Base-by-base conservation (phyloP, 2,888 invertebrate genomes). In the Tetramorium bicarinatum region DNA sequence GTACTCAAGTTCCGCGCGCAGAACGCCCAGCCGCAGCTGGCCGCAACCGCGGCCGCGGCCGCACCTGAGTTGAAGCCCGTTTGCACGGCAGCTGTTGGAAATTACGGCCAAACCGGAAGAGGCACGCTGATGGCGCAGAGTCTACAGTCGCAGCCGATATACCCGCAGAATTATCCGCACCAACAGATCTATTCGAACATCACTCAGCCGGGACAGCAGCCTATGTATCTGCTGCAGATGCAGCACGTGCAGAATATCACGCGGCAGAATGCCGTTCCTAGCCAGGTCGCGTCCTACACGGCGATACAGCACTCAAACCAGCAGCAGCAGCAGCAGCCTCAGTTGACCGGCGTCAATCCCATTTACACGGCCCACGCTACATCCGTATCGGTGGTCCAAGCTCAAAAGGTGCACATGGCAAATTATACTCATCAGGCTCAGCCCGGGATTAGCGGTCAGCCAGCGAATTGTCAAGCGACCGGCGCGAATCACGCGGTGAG, bases 1-100 rank as follows among this genome's bases (percentile, higher is more conserved):
- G 95, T 95, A 18, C 83, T 95, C 62, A 95, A 95, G 82, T 95
- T 95, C 83, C 94, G 94, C 9, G 93, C 93, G 0, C 93, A 92
- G 69, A 91, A 87, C 21, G 87, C 89, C 2, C 90, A 91, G 72
- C 90, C 83, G 59, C 91, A 89, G 71, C 8, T 49, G 9, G n/a
- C 54, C 7, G 86, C 18, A 18, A 18, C 25, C 11, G 71, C 34
- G 2, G 21, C 52, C 7, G 47, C 47, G 67, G 81, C 75, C 83
- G 25, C 85, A 15, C 69, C 72, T 11, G 93, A 93, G 8, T 81
- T 85, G 15, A 93, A 91, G 54, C 47, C 91, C 4, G 83, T 83
- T 1, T 88, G 89, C 8, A 86, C 88, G 6, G 82, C 88, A 9
- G 80, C 79, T 61, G 80, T 77, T 59, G 90, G 90, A 0, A 86